Conservation (phyloP, 2,113 vertebrate genomes). For the Nannospalax galili region DNA sequence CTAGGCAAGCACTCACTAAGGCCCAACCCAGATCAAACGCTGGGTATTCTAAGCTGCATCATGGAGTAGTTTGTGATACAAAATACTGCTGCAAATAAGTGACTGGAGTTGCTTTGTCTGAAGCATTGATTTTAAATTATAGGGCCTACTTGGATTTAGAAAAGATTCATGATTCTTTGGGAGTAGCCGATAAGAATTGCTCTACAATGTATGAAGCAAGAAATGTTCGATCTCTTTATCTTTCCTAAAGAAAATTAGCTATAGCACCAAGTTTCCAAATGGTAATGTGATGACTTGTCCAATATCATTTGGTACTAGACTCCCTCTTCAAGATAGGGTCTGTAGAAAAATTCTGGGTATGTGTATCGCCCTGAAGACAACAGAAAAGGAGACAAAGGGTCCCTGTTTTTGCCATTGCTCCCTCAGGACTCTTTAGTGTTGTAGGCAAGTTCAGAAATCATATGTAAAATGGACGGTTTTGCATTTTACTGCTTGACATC, state of each 20-base stretch:
- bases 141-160: not conserved
- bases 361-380: not conserved
- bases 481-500: not conserved
- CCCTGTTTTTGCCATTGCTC: not conserved
- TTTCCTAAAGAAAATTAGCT: constrained; percentile 25
- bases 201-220: constrained; percentile 25
- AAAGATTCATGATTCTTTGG: constrained; percentile 11
- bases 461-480: not conserved
- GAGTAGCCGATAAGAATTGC: not conserved
- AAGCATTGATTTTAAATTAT: not conserved
- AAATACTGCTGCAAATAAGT: not conserved
- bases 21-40: not conserved
- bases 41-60: not conserved
- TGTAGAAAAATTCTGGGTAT: not conserved
- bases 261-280: not conserved
- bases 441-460: not conserved
- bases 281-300: not conserved
- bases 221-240: constrained; percentile 14
- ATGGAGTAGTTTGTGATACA: not conserved
- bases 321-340: not conserved
- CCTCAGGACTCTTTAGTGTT: not conserved
- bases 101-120: not conserved
- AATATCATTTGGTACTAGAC: not conserved
- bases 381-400: not conserved
- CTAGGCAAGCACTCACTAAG: not conserved